phyloP scores from a whole-genome alignment of 92 coral and sea anemone genomes.

The Muricea muricata region DNA sequence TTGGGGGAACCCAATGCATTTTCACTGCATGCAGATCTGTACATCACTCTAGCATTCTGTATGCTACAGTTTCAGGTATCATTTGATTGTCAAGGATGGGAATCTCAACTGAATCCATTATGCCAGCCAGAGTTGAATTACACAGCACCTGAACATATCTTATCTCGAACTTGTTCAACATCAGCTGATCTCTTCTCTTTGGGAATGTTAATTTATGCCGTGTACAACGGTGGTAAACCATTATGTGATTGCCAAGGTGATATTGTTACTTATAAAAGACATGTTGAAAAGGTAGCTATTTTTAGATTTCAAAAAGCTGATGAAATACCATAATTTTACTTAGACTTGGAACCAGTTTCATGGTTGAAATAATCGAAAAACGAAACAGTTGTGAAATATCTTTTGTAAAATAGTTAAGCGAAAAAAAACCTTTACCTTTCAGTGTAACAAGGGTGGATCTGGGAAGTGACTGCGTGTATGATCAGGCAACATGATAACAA shows the following conservation, averaged over 20 bases:
- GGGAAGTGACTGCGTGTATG: no score
- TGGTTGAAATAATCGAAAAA: no score
- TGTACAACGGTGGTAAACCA: constrained; percentile 86
- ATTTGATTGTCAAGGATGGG: constrained; percentile 93
- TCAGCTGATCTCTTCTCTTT: constrained; percentile 94
- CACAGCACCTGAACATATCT: constrained; percentile 91
- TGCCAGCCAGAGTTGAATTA: constrained; percentile 90
- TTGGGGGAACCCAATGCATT: no score
- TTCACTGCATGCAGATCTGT: no score
- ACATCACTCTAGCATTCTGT: background rate
- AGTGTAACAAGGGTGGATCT: no score
- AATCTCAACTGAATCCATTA: constrained; percentile 87
- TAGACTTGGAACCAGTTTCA: no score
- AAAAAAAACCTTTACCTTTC: no score
- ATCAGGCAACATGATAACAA: no score
- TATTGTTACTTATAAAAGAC: constrained; percentile 84
- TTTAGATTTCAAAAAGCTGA: no score
- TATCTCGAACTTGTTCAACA: constrained; percentile 88
- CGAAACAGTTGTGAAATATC: no score
- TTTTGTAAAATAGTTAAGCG: no score
- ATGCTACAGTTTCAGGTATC: constrained; percentile 65
- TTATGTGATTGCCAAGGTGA: constrained; percentile 86
- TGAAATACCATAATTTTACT: no score
- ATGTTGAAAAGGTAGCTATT: constrained; percentile 81
- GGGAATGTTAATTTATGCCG: constrained; percentile 86